Conservation (phyloP, 35 echinoderm and acorn worm species). For the Apostichopus californicus region DNA sequence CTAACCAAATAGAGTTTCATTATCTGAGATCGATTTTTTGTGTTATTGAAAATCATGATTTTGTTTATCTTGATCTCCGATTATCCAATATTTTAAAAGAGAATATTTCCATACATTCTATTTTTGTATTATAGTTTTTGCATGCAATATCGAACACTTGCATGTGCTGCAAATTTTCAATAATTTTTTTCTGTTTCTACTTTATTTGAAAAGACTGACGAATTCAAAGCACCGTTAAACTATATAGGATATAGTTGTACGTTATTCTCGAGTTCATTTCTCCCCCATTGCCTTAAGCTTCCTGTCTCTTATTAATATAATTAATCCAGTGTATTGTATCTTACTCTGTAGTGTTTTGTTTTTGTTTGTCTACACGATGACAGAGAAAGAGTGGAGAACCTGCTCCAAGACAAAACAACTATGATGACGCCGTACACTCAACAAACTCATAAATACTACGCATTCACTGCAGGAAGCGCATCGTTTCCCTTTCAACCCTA, state of each 20-base stretch:
- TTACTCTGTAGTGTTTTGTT: neutral
- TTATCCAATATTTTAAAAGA: no score
- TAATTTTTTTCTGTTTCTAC: no score
- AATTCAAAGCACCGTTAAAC: neutral
- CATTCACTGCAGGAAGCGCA: neutral
- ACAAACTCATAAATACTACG: slow-evolving; percentile 1
- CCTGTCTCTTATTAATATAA: neutral
- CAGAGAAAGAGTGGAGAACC: slow-evolving; percentile 40
- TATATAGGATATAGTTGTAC: neutral
- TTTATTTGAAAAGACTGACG: no score
- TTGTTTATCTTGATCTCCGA: no score
- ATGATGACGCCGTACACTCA: slow-evolving; percentile 10
- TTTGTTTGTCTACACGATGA: neutral
- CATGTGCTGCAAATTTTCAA: no score
- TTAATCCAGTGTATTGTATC: neutral
- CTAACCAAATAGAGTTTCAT: no score
- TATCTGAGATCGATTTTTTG: no score
- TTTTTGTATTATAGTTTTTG: no score
- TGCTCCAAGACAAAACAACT: slow-evolving; percentile 28
- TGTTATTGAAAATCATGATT: no score
- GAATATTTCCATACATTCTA: no score
- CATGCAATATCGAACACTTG: no score
- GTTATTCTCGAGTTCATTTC: neutral
- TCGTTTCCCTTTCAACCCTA: slow-evolving; percentile 21
- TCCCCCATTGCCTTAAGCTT: neutral